Evolutionary conservation across 2,113 vertebrate genomes (phyloP).

Genomic region (Mobula birostris): DNA sequence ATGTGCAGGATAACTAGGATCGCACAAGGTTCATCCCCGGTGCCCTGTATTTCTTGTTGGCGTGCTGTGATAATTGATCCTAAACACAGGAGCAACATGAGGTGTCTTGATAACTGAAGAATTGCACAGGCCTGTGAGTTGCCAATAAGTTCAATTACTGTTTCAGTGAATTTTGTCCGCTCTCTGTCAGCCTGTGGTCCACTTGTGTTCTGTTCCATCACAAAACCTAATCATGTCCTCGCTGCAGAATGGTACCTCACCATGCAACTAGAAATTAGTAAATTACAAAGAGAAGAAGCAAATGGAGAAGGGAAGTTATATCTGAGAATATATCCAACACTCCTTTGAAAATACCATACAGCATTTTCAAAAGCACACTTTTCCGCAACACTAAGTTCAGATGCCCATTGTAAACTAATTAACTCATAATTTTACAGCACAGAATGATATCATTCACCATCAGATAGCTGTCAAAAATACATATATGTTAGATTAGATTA

Average conservation of each 20-base stretch:
- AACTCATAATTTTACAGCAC: not conserved
- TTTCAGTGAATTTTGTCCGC: not conserved
- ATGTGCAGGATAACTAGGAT: not conserved
- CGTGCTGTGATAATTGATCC: not conserved
- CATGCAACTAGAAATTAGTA: not conserved
- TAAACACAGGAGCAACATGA: not conserved
- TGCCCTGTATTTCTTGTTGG: not conserved
- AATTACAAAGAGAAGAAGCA: not conserved
- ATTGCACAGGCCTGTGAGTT: not conserved
- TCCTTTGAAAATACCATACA: not conserved
- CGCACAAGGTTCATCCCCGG: not conserved
- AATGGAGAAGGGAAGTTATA: not conserved
- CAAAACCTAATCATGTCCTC: not conserved
- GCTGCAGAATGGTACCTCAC: not conserved
- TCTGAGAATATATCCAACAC: not conserved
- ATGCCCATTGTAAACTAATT: not conserved
- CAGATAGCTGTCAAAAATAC: not conserved
- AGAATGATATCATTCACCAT: not conserved
- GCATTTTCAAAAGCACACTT: not conserved
- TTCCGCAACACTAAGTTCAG: not conserved
- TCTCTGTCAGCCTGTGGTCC: not conserved
- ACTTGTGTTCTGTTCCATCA: not conserved
- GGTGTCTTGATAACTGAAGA: not conserved
- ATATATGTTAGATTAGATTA: not conserved
- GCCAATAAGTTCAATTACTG: not conserved